A percentile compares a stretch with the other conserved stretches of the same genome.
Conservation (phyloP, 2,797 vertebrate genomes). For the Glossophaga mutica region DNA sequence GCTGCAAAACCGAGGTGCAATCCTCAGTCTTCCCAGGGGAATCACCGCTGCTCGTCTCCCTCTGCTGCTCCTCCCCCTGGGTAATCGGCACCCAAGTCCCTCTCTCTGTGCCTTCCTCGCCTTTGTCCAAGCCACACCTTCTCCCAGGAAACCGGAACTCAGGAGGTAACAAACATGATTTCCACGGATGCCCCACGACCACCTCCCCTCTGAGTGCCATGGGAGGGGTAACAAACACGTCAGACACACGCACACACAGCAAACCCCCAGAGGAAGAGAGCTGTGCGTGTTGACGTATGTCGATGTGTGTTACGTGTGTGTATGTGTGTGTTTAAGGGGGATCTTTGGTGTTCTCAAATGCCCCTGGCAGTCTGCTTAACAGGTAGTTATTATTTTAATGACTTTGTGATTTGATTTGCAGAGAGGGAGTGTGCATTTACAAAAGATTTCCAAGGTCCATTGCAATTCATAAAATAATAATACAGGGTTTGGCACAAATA, state of each 20-base stretch:
- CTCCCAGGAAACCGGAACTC: background rate
- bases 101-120: background rate
- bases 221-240: background rate
- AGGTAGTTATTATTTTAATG: background rate
- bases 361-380: background rate
- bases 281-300: background rate
- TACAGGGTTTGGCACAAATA: too few species aligned
- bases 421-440: background rate
- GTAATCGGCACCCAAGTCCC: background rate
- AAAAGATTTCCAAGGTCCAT: background rate
- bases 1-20: background rate
- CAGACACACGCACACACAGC: background rate
- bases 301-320: background rate
- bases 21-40: background rate
- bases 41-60: background rate
- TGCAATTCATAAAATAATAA: background rate
- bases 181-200: background rate
- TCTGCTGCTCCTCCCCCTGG: fast-evolving
- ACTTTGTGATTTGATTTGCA: background rate
- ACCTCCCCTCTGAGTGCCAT: background rate
- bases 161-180: background rate
- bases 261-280: background rate
- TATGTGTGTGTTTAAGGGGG: too few species aligned
- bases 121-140: background rate
- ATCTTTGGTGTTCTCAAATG: background rate